These are phyloP conservation scores for Sylvia atricapilla DNA, from an alignment of 2,113 vertebrate genomes.

Conservation along the genomic window DNA sequence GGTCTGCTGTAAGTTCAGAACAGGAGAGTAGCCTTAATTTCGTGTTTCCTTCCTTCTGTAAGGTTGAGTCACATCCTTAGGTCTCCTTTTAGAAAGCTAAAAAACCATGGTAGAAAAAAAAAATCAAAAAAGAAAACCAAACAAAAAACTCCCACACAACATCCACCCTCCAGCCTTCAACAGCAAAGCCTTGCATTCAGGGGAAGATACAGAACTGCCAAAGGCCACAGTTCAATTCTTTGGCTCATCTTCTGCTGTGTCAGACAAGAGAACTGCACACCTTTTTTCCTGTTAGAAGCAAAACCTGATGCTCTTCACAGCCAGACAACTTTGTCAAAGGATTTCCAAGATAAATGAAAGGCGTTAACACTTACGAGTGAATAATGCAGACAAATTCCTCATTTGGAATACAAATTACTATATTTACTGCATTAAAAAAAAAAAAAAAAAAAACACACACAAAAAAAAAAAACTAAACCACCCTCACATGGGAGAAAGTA, in stretches of 20 bases:
- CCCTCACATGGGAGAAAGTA: neutral
- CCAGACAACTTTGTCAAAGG: neutral
- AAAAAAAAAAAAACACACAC: neutral
- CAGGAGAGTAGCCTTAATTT: slow-evolving; percentile 34
- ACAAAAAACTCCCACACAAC: neutral
- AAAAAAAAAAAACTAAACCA: neutral
- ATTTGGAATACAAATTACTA: neutral
- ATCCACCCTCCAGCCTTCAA: neutral
- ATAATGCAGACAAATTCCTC: neutral
- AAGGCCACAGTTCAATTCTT: neutral
- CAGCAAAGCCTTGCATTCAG: neutral
- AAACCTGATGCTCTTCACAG: neutral
- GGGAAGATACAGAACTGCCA: neutral
- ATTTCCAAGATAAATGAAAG: neutral
- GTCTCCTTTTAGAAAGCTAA: slow-evolving; percentile 47
- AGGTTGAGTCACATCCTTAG: slow-evolving; percentile 63
- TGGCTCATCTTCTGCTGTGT: neutral
- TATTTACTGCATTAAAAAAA: neutral
- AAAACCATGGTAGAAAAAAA: neutral
- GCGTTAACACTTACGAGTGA: neutral
- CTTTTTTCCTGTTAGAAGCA: neutral
- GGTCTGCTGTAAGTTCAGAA: neutral
- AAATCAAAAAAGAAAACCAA: neutral
- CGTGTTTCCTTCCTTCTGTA: slow-evolving; percentile 64
- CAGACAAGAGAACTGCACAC: neutral